phyloP scores from a whole-genome alignment of 2,888 invertebrate species.

The Camponotus fellah region DNA sequence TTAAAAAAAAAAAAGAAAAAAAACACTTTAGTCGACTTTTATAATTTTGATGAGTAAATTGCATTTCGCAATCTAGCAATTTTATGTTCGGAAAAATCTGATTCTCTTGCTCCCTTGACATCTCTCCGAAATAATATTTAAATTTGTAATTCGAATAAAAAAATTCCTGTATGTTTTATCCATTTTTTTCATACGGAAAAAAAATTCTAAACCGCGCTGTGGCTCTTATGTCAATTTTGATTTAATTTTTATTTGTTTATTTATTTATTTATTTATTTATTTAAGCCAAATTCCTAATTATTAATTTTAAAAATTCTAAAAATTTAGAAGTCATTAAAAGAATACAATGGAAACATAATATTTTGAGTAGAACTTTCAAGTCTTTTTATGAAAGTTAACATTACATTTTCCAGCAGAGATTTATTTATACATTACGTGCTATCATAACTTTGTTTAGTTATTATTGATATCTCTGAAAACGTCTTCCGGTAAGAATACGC shows the following conservation, averaged over 20 bases:
- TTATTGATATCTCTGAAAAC: slow-evolving; percentile 54
- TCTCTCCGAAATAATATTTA: background rate
- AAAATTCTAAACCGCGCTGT: background rate
- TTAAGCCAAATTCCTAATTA: too few relatives aligned
- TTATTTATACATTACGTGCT: slow-evolving; percentile 32
- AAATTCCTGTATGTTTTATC: background rate
- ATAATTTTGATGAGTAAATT: slow-evolving; percentile 9
- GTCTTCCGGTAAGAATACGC: slow-evolving; percentile 41
- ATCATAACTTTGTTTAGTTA: slow-evolving; percentile 38
- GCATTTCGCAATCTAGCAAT: background rate
- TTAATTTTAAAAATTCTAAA: background rate
- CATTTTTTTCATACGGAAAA: background rate
- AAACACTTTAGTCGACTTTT: background rate
- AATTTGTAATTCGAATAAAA: background rate
- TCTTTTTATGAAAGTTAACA: background rate
- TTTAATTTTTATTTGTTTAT: too few relatives aligned
- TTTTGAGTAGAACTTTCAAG: background rate
- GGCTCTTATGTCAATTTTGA: too few relatives aligned
- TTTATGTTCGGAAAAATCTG: background rate
- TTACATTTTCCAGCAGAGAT: slow-evolving; percentile 14
- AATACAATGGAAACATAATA: background rate
- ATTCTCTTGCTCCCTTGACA: background rate
- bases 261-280: too few relatives aligned
- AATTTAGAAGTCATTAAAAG: background rate
- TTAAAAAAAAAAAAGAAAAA: background rate